Conservation (phyloP, 2,888 invertebrate species). For the Cylindroiulus punctatus region DNA sequence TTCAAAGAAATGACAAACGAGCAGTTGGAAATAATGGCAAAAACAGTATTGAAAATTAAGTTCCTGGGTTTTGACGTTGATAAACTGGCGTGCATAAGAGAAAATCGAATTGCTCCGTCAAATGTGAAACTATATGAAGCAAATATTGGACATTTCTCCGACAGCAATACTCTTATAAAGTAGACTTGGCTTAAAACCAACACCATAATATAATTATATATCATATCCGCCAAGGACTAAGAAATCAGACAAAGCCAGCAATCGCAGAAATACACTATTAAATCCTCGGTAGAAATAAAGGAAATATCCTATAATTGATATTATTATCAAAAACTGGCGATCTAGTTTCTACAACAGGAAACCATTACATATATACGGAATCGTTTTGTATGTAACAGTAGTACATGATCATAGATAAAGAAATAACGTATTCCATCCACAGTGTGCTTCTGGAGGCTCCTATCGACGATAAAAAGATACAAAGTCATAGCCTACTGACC, state of each 20-base stretch:
- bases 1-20: background rate
- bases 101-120: background rate
- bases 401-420: background rate
- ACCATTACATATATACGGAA: background rate
- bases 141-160: background rate
- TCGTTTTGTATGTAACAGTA: background rate
- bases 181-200: background rate
- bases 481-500: too few relatives aligned
- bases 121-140: background rate
- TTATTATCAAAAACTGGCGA: background rate
- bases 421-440: background rate
- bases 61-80: constrained; percentile 19
- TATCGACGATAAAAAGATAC: too few relatives aligned
- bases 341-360: background rate
- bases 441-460: background rate
- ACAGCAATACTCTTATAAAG: background rate
- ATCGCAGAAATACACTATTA: background rate
- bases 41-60: constrained; percentile 43
- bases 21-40: constrained; percentile 24
- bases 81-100: background rate
- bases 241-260: background rate
- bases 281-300: background rate
- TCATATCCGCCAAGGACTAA: background rate
- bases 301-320: background rate
- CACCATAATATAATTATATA: background rate